These are phyloP conservation scores for Polymixis flavicincta DNA, from an alignment of 2,888 invertebrate species.

Conservation along the genomic window DNA sequence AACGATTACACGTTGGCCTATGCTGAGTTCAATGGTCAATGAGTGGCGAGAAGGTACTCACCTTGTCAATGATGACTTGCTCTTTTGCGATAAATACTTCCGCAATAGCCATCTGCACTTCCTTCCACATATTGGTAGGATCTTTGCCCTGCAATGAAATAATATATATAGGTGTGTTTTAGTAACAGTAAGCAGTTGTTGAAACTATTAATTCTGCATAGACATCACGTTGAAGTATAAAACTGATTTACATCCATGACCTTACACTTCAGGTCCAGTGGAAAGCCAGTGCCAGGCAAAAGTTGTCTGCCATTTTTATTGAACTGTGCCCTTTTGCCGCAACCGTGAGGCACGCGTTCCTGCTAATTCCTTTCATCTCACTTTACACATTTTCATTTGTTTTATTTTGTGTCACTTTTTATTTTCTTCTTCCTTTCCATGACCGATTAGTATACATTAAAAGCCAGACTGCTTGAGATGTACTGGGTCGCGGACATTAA, in stretches of 20 bases:
- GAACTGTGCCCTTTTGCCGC: no score
- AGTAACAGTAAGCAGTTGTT: not conserved
- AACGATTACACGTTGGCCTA: not conserved
- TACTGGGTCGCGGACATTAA: not conserved
- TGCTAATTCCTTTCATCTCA: no score
- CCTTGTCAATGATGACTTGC: slow-evolving; percentile 91
- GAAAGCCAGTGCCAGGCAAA: no score
- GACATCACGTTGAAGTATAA: no score
- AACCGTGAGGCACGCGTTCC: no score
- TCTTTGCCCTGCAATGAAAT: slow-evolving; percentile 91
- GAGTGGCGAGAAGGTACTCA: slow-evolving; percentile 73
- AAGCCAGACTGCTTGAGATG: not conserved
- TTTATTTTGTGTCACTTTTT: no score
- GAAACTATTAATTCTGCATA: not conserved
- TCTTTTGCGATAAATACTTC: slow-evolving; percentile 94
- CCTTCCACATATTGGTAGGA: slow-evolving; percentile 94
- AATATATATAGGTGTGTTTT: not conserved
- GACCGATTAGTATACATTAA: no score
- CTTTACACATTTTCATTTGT: no score
- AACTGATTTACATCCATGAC: no score
- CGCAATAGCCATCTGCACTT: slow-evolving; percentile 94
- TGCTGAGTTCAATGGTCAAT: not conserved
- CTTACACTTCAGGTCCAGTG: no score
- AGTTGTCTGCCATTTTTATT: no score
- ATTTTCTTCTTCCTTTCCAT: no score